Conservation (phyloP, 2,888 invertebrate species). For the Rhingia campestris region DNA sequence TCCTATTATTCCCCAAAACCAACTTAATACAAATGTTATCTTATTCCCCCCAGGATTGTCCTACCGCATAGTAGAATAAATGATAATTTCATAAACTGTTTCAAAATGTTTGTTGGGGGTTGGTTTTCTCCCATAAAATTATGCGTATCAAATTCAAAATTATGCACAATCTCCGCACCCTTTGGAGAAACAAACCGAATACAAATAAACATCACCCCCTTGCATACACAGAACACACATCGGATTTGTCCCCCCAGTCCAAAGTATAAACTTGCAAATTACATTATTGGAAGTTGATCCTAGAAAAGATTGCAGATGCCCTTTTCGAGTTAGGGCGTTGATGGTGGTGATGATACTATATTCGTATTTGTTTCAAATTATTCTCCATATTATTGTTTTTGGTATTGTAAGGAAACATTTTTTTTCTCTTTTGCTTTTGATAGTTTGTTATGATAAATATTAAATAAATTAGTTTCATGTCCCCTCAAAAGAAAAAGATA, state of each 20-base stretch:
- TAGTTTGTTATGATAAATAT: constrained; percentile 64
- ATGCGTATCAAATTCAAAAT: constrained; percentile 68
- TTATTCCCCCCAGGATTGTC: background rate
- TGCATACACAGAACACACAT: background rate
- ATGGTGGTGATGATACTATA: constrained; percentile 28
- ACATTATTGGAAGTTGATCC: constrained; percentile 74
- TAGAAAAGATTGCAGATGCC: constrained; percentile 64
- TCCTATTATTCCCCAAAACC: background rate
- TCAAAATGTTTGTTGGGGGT: constrained; percentile 1
- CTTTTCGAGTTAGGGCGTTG: constrained; percentile 18
- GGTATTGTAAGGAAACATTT: background rate
- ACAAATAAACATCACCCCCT: background rate
- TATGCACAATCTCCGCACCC: constrained; percentile 53
- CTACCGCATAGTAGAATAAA: constrained; percentile 10
- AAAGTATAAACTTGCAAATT: constrained; percentile 72
- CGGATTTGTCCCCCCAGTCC: background rate
- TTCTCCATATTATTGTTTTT: constrained; percentile 15
- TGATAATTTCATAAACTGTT: constrained; percentile 67
- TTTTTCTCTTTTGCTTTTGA: no score
- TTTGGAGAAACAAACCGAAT: background rate
- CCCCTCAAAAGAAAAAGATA: constrained; percentile 22
- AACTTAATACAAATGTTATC: background rate
- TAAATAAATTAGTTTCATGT: constrained; percentile 69
- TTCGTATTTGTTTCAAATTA: constrained; percentile 72
- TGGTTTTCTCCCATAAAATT: constrained; percentile 62